A percentile compares a stretch with the other conserved stretches of the same genome.
phyloP scores from a whole-genome alignment of 2,888 invertebrate species.

The Drosophila antonietae region DNA sequence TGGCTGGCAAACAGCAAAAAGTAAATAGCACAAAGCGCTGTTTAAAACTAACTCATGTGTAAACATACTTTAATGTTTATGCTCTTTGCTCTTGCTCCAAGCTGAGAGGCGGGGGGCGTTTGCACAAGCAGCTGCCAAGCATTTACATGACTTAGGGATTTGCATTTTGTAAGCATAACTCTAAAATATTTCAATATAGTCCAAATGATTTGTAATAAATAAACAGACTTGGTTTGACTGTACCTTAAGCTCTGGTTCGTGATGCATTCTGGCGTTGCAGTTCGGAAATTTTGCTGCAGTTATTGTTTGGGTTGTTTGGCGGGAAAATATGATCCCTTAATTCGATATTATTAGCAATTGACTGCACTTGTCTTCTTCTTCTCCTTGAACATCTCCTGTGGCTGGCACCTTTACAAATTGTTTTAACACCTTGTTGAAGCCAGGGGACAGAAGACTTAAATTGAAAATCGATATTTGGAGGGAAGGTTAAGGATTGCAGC shows the following conservation, averaged over 20 bases:
- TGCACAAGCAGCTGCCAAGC: slow-evolving; percentile 40
- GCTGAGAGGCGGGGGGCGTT: neutral
- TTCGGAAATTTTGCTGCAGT: slow-evolving; percentile 38
- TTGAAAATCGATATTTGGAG: slow-evolving; percentile 75
- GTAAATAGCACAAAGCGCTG: slow-evolving; percentile 61
- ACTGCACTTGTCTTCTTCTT: slow-evolving; percentile 44
- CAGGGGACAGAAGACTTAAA: slow-evolving; percentile 11
- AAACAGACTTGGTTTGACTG: neutral
- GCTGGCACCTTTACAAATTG: slow-evolving; percentile 62
- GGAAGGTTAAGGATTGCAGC: slow-evolving; percentile 52
- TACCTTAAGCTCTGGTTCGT: slow-evolving; percentile 6
- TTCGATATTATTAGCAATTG: slow-evolving; percentile 64
- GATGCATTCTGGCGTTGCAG: slow-evolving; percentile 32
- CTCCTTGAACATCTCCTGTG: neutral
- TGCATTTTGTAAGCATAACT: neutral
- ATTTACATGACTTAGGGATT: slow-evolving; percentile 7
- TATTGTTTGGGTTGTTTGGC: slow-evolving; percentile 2
- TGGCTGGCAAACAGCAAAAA: slow-evolving; percentile 54
- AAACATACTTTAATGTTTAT: slow-evolving; percentile 60
- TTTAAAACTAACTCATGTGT: slow-evolving; percentile 63
- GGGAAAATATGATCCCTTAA: slow-evolving; percentile 62
- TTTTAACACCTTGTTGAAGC: slow-evolving; percentile 73
- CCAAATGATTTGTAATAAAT: neutral
- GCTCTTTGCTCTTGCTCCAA: slow-evolving; percentile 44
- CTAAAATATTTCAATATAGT: neutral